These are phyloP conservation scores for Eurystomus glaucurus DNA, from an alignment of 2,797 vertebrate species.

Conservation along the genomic window DNA sequence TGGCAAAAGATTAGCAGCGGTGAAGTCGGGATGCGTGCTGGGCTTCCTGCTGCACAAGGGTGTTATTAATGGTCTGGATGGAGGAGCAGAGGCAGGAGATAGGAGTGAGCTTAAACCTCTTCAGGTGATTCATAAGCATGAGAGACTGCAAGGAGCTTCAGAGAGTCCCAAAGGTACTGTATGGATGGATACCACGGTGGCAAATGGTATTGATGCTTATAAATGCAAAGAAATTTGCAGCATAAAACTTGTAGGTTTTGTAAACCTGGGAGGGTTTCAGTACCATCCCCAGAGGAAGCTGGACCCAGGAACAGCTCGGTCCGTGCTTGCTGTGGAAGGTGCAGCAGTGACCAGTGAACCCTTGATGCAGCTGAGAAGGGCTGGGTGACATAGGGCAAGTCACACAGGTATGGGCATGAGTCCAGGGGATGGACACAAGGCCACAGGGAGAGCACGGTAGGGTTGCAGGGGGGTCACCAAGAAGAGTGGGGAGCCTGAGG, in stretches of 20 bases:
- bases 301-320: accelerated
- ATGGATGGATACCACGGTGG: neutral
- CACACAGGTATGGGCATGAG: accelerated
- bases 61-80: neutral
- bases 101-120: neutral
- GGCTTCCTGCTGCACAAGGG: neutral
- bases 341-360: accelerated
- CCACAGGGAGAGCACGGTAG: accelerated
- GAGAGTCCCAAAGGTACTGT: neutral
- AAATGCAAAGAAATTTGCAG: neutral
- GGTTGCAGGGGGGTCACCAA: accelerated
- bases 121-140: neutral
- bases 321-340: neutral
- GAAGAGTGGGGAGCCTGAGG: accelerated
- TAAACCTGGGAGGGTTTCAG: neutral
- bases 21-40: accelerated
- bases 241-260: neutral
- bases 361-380: accelerated
- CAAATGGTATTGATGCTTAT: neutral
- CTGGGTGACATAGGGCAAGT: accelerated
- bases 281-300: neutral
- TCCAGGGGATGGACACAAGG: neutral
- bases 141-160: neutral
- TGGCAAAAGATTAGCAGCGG: neutral
- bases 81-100: neutral